Evolutionary conservation across 2,888 invertebrate species (phyloP).

Genomic region (Apodemia mormo): DNA sequence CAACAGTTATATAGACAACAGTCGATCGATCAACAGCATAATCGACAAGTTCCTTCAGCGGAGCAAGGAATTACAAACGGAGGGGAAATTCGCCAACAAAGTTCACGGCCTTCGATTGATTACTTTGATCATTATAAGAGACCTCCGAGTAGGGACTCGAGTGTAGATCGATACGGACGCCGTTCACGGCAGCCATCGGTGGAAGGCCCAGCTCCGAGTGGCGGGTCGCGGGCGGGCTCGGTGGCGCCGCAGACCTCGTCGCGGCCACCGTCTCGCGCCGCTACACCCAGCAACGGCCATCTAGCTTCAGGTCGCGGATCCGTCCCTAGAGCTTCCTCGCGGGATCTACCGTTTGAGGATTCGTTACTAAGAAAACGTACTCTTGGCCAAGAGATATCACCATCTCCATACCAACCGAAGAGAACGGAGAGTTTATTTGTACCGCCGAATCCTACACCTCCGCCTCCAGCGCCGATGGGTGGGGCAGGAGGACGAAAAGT

Average conservation of each 20-base stretch:
- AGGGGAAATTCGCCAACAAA: conserved; percentile 63
- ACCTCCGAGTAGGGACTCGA: conserved; percentile 93
- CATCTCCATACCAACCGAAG: conserved; percentile 93
- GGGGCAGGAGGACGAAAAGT: too few species aligned
- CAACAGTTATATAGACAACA: conserved; percentile 54
- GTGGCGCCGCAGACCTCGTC: conserved; percentile 89
- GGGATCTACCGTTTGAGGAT: conserved; percentile 89
- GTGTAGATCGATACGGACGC: conserved; percentile 90
- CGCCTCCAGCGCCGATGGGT: too few species aligned
- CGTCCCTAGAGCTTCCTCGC: conserved; percentile 70
- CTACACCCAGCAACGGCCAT: conserved; percentile 84
- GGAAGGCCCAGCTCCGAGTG: conserved; percentile 79
- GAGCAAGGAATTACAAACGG: conserved; percentile 68
- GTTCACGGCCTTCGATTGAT: conserved; percentile 87
- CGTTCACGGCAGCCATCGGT: conserved; percentile 91
- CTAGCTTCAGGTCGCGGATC: conserved; percentile 84
- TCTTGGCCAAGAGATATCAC: conserved; percentile 93
- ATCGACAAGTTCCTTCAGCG: conserved; percentile 59
- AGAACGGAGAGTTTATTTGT: conserved; percentile 95
- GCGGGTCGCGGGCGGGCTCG: conserved; percentile 86
- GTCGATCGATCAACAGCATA: conserved; percentile 62
- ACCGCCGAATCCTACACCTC: conserved; percentile 37
- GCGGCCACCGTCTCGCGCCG: conserved; percentile 77
- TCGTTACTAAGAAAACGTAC: conserved; percentile 89
- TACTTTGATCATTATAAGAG: conserved; percentile 97